Evolutionary conservation across 1,140 invertebrate species (phyloP).

Genomic region (Drosophila orosa): DNA sequence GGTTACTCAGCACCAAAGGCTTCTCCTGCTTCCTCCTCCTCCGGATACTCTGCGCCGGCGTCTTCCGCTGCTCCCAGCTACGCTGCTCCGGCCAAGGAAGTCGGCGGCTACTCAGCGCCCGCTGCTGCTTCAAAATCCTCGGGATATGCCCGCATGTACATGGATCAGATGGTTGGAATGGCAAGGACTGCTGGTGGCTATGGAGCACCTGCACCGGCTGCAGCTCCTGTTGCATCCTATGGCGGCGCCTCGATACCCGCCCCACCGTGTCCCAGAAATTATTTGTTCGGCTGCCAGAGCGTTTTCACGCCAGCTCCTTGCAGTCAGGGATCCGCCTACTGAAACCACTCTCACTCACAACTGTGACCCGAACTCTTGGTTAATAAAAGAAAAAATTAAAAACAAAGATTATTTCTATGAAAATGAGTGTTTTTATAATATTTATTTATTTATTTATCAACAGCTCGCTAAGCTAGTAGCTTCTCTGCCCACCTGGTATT

Average conservation of each 20-base stretch:
- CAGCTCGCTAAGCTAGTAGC: neutral
- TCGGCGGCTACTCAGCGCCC: constrained; percentile 44
- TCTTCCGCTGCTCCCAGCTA: constrained; percentile 21
- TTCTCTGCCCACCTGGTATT: neutral
- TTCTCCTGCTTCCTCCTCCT: neutral
- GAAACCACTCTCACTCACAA: neutral
- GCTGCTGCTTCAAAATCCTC: constrained; percentile 31
- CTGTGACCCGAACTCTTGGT: neutral
- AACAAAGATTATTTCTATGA: neutral
- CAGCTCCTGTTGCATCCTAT: constrained; percentile 25
- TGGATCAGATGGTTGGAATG: constrained; percentile 40
- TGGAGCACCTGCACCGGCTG: constrained; percentile 8
- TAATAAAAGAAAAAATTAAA: constrained; percentile 13
- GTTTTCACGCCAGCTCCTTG: constrained; percentile 59
- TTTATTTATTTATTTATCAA: neutral
- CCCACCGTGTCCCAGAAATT: constrained; percentile 59
- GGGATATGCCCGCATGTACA: constrained; percentile 48
- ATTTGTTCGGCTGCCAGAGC: constrained; percentile 62
- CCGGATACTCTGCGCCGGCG: constrained; percentile 24
- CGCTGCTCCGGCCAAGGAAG: constrained; percentile 22
- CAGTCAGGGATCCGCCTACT: constrained; percentile 50
- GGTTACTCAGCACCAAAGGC: constrained; percentile 30
- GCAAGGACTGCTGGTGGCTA: constrained; percentile 26
- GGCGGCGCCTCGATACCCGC: constrained; percentile 45
- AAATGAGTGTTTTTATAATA: neutral